A percentile compares a stretch with the other conserved stretches of the same genome.
phyloP scores from a whole-genome alignment of 2,113 vertebrate genomes.

The Anolis sagrei region DNA sequence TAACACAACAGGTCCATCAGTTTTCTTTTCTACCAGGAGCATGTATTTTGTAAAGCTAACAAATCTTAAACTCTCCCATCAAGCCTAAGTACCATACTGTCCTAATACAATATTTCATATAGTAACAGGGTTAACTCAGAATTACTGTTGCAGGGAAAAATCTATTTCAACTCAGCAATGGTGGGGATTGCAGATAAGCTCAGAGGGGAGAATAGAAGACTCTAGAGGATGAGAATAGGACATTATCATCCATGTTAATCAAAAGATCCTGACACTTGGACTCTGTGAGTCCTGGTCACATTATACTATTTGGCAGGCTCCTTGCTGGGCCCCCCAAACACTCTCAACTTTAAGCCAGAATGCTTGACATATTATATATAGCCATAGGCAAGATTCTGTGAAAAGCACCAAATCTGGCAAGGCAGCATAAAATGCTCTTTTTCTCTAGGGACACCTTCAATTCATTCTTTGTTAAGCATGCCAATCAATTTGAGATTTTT shows the following conservation, averaged over 20 bases:
- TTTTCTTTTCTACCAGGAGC: not conserved
- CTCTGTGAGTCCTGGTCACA: not conserved
- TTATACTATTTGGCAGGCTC: not conserved
- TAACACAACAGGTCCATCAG: not conserved
- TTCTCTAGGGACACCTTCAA: not conserved
- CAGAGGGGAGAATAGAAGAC: not conserved
- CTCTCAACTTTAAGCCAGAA: not conserved
- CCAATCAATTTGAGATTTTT: not conserved
- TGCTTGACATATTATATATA: not conserved
- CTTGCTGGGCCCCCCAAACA: not conserved
- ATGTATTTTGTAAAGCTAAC: not conserved
- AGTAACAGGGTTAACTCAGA: not conserved
- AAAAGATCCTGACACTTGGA: not conserved
- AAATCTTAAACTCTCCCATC: not conserved
- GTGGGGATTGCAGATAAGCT: not conserved
- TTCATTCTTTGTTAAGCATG: not conserved
- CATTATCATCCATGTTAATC: not conserved
- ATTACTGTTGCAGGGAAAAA: not conserved
- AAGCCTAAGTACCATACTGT: not conserved
- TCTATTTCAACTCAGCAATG: not conserved
- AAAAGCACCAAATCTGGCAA: not conserved
- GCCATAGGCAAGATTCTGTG: not conserved
- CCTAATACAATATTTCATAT: not conserved
- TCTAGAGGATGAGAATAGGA: not conserved
- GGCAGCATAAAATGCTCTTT: not conserved